Base-by-base conservation (phyloP, 2,888 invertebrate species). In the Tachina lurida region DNA sequence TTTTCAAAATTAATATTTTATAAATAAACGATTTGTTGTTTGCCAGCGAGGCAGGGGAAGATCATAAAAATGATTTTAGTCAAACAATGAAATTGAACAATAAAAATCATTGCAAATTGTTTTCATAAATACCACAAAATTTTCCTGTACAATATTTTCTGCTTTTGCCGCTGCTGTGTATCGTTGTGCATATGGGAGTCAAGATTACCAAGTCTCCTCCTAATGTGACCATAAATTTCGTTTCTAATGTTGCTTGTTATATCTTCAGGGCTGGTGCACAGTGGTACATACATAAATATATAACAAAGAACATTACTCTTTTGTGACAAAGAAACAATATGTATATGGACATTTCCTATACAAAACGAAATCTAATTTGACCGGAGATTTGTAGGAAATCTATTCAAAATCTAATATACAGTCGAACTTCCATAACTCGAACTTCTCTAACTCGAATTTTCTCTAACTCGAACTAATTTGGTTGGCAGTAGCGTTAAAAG, bases 51-150 rank as follows among this genome's bases (percentile, higher is more conserved):
- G n/a, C 15, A 12, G 68, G 80, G 49, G 60, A 31, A 60, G 65
- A 58, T 77, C 73, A 83, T 83, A 67, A 78, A 77, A 77, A 74
- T 73, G 67, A 77, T 78, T 84, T 78, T 67, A 67, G 54, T 22
- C 77, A 73, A 84, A 84, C 73, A 84, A 84, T 84, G 83, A 78
- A 83, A 84, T 67, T 84, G 73, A 84, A 84, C 83, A 84, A 79
- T 86, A 83, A 86, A 86, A 86, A 86, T 86, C 86, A 86, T 86
- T 79, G 83, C 83, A 86, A 86, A 86, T 86, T 86, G 86, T 83
- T 83, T 83, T 80, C 83, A 86, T 80, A 86, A 86, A 86, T 79
- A 86, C 86, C 86, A 73, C 86, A 83, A 73, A 73, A 74, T 76
- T 47, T 54, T 67, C 60, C n/a, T 76, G 22, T 54, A 68, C 45